phyloP scores from a whole-genome alignment of 2,797 vertebrate genomes.

The Gymnothorax reevesii region DNA sequence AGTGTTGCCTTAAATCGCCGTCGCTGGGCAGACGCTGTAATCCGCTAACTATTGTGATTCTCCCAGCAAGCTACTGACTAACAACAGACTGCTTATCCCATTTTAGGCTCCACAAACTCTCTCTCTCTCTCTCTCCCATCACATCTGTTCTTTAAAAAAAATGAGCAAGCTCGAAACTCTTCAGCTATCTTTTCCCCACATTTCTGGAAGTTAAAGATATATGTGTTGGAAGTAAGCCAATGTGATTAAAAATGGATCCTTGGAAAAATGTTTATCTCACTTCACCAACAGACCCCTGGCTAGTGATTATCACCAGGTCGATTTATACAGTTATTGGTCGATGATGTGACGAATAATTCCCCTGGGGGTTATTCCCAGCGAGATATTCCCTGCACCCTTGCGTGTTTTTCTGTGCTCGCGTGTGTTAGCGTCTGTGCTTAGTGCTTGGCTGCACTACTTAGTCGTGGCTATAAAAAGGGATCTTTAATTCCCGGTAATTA shows the following conservation, averaged over 20 bases:
- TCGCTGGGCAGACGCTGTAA: not conserved
- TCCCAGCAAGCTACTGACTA: not conserved
- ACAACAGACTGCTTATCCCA: not conserved
- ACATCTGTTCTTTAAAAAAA: not conserved
- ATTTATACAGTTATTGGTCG: not conserved
- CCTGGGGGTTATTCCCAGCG: not conserved
- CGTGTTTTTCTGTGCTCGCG: not conserved
- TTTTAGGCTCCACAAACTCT: not conserved
- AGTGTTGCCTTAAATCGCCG: not conserved
- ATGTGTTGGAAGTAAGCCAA: not conserved
- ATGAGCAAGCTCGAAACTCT: not conserved
- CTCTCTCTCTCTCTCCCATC: not conserved
- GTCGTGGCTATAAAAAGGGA: constrained; percentile 11
- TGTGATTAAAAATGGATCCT: not conserved
- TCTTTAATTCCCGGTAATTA: constrained; percentile 22
- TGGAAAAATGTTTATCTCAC: not conserved
- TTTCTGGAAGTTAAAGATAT: not conserved
- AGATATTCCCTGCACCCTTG: not conserved
- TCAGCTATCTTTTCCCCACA: not conserved
- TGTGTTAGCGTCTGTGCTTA: not conserved
- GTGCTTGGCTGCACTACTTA: not conserved
- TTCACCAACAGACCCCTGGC: not conserved
- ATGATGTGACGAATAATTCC: not conserved
- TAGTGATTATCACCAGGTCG: not conserved
- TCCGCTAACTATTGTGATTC: not conserved